phyloP scores from a whole-genome alignment of 92 coral and sea anemone species.

The Phenganax subtilis region DNA sequence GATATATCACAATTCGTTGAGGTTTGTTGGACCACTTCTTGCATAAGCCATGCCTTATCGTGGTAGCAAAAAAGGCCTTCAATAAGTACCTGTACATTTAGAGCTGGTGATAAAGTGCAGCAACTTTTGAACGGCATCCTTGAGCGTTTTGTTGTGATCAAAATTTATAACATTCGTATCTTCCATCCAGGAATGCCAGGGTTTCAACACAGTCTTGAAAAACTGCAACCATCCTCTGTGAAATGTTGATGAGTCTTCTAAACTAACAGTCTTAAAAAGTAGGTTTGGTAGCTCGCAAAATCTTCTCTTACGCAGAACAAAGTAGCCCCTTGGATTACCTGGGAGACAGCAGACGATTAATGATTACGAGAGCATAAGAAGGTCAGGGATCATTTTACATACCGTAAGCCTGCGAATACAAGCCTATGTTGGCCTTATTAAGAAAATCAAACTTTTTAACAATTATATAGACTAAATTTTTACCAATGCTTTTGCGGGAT shows the following conservation, averaged over 20 bases:
- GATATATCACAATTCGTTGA: too few relatives aligned
- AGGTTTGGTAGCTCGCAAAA: not conserved
- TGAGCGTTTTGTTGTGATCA: not conserved
- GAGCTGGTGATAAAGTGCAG: not conserved
- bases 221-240: slow-evolving; percentile 22
- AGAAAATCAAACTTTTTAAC: too few relatives aligned
- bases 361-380: too few relatives aligned
- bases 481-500: too few relatives aligned
- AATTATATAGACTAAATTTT: too few relatives aligned
- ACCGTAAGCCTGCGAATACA: too few relatives aligned
- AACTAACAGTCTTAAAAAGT: slow-evolving; percentile 7
- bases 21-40: too few relatives aligned
- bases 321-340: slow-evolving; percentile 27
- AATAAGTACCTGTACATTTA: slow-evolving; percentile 10
- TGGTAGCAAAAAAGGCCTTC: too few relatives aligned
- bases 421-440: too few relatives aligned
- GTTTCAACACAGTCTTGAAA: not conserved
- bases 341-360: not conserved
- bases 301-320: not conserved
- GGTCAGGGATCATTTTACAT: too few relatives aligned
- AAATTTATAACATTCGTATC: not conserved
- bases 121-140: not conserved
- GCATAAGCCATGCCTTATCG: too few relatives aligned
- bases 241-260: not conserved
- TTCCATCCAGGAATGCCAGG: slow-evolving; percentile 29